Base-by-base conservation (phyloP, 1,140 invertebrate species). In the Melanaphis sacchari region DNA sequence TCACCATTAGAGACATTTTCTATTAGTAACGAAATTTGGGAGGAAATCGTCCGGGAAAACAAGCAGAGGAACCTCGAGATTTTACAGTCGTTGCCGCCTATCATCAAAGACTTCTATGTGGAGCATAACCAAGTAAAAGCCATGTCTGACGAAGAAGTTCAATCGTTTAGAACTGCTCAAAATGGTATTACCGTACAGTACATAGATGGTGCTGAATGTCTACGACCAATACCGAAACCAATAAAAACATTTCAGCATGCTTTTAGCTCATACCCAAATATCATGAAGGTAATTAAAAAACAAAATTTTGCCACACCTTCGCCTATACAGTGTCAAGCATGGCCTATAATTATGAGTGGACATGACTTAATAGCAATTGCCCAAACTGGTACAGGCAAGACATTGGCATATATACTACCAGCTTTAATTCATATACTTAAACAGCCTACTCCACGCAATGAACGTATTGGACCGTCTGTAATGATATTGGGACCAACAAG, bases 361-460 rank as follows among this genome's bases (percentile, higher is more conserved):
- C 96, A 97, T 94, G 98, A 99, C 95, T 95, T 99, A 94, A 99
- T 99, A 95, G 98, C 98, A 24, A 99, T 99, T 93, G 98, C 98
- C 0, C 98, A 99, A 95, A 98, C 98, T 41, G 98, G 98, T 93
- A 99, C 98, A 46, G 98, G 98, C 94, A 98, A 98, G 96, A 99
- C 98, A 0, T 95, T 99, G 52, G 98, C 98, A 0, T 99, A 99
- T 94, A 95, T 99, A 1, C 94, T 99, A 46, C 98, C 98, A 49
- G 98, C 98, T 31, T 96, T 99, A 76, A 97, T 99, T 94, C 98
- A 99, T 94, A 98, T 98, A 91, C 97, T 98, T 94, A 96, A 96
- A 52, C 98, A 99, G 95, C 95, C 96, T 40, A 96, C 95, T 15
- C 97, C 97, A 0, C 95, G 97, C 9, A 94, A 96, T 5, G 94